Percentiles rank a stretch among this genome's conserved stretches.
These are phyloP conservation scores for Hemiscyllium ocellatum DNA, from an alignment of 2,113 vertebrate species.

Conservation along the genomic window DNA sequence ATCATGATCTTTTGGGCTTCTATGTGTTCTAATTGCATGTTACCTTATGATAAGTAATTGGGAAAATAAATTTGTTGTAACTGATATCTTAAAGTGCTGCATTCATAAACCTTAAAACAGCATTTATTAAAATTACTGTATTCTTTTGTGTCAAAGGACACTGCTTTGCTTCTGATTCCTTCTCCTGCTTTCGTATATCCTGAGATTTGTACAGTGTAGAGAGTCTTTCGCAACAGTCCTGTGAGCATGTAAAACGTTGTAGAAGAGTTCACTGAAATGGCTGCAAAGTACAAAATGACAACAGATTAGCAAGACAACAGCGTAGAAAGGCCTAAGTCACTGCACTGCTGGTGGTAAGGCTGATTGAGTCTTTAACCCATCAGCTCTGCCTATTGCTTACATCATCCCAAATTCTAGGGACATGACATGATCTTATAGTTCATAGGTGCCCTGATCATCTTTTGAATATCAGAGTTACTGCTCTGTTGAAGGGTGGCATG, in stretches of 20 bases:
- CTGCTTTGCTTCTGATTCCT: conserved; percentile 51
- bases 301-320: background rate
- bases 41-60: background rate
- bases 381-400: background rate
- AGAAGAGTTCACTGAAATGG: conserved; percentile 50
- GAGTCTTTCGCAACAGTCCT: conserved; percentile 48
- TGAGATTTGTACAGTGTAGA: conserved; percentile 57
- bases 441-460: background rate
- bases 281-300: conserved; percentile 48
- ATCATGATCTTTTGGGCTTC: no score
- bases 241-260: conserved; percentile 48
- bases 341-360: background rate
- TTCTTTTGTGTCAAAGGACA: conserved; percentile 47
- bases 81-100: background rate
- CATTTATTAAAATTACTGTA: conserved; percentile 42
- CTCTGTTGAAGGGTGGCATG: background rate
- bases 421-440: background rate
- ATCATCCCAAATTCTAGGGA: background rate
- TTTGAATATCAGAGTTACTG: background rate
- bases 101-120: background rate
- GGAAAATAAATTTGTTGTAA: background rate
- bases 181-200: conserved; percentile 63
- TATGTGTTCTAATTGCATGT: no score
- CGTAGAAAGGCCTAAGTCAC: background rate
- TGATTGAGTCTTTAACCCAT: background rate